Percentiles rank a stretch among this genome's conserved stretches.
Conservation (phyloP, 1,140 invertebrate species). For the Sinella curviseta region DNA sequence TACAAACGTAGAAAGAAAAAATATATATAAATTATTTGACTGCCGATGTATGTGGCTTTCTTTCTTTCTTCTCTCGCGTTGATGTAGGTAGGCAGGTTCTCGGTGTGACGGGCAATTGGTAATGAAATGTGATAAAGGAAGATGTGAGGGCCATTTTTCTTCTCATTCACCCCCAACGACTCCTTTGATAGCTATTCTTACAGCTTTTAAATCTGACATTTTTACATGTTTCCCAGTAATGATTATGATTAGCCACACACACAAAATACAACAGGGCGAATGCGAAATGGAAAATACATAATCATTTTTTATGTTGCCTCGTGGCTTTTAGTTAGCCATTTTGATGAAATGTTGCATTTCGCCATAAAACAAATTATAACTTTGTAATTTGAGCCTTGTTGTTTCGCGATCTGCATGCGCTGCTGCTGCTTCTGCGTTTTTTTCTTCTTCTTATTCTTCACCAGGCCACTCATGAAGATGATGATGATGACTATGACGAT, state of each 20-base stretch:
- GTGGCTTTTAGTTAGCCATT: neutral
- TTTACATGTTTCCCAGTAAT: slow-evolving; percentile 6
- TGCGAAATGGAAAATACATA: neutral
- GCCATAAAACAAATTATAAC: neutral
- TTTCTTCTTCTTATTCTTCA: no score
- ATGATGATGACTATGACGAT: no score
- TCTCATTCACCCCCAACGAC: neutral
- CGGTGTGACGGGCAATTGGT: neutral
- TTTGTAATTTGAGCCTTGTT: neutral
- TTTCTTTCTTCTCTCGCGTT: neutral
- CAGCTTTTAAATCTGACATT: slow-evolving; percentile 24
- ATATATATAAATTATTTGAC: neutral
- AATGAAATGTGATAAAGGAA: slow-evolving; percentile 5
- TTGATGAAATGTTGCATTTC: neutral
- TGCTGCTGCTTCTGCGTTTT: neutral
- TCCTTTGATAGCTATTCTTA: slow-evolving; percentile 13
- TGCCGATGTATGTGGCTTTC: neutral
- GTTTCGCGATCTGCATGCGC: neutral
- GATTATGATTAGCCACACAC: neutral
- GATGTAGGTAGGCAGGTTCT: slow-evolving; percentile 1
- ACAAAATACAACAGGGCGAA: neutral
- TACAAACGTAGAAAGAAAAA: neutral
- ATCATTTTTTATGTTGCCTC: slow-evolving; percentile 7
- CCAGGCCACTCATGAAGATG: no score
- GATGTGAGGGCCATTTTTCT: slow-evolving; percentile 5